Conservation (phyloP, 1,140 invertebrate genomes). For the Sarcophaga bullata region DNA sequence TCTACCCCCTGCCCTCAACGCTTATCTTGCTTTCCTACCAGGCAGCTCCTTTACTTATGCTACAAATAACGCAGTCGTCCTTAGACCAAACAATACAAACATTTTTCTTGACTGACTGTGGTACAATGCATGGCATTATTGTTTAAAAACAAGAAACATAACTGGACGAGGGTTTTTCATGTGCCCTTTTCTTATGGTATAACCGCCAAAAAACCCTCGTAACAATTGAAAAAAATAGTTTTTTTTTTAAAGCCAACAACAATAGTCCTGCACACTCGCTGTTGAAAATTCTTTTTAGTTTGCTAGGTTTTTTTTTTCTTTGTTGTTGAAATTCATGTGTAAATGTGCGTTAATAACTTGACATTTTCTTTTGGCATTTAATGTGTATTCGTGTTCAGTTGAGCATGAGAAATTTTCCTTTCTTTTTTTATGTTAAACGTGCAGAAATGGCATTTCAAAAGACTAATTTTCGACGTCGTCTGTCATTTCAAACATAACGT, state of each 20-base stretch:
- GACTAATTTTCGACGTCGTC: constrained; percentile 3
- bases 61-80: too few relatives aligned
- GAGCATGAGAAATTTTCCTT: too few relatives aligned
- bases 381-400: too few relatives aligned
- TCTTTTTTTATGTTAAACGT: not conserved
- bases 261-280: not conserved
- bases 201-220: not conserved
- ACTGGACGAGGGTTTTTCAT: not conserved
- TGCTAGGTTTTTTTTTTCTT: too few relatives aligned
- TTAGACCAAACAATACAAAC: too few relatives aligned
- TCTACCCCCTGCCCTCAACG: too few relatives aligned
- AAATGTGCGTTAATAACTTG: constrained; percentile 14
- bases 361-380: not conserved
- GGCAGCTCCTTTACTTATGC: too few relatives aligned
- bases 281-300: not conserved
- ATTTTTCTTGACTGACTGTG: too few relatives aligned
- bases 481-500: too few relatives aligned
- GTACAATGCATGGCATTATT: too few relatives aligned
- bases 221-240: not conserved
- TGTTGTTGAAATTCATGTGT: not conserved
- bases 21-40: too few relatives aligned
- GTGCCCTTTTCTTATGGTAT: not conserved
- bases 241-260: not conserved
- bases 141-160: not conserved
- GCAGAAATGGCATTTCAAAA: not conserved